Evolutionary conservation across 2,113 vertebrate genomes (phyloP).

Genomic region (Lagopus leucura): DNA sequence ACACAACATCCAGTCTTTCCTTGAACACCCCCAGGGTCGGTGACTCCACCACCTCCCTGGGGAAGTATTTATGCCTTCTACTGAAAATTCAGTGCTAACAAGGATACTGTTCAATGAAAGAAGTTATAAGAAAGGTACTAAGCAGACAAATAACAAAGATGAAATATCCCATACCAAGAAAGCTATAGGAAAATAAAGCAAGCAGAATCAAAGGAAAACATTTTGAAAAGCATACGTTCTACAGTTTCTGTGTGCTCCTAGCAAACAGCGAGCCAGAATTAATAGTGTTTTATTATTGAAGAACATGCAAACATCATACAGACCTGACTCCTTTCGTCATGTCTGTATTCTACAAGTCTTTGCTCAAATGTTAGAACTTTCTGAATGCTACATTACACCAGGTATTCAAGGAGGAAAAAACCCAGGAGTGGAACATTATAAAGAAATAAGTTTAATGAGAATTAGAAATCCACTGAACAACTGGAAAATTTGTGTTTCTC

Average conservation of each 20-base stretch:
- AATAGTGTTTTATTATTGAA: not conserved
- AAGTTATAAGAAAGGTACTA: not conserved
- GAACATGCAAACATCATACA: not conserved
- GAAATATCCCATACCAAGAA: not conserved
- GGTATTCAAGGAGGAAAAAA: not conserved
- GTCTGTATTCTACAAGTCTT: not conserved
- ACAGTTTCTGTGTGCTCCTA: not conserved
- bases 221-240: not conserved
- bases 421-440: not conserved
- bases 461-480: not conserved
- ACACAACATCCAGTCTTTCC: no score
- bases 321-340: not conserved
- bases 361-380: not conserved
- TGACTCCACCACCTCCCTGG: no score
- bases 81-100: not conserved
- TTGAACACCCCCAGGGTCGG: no score
- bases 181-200: not conserved
- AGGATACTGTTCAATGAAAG: rapidly evolving
- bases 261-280: not conserved
- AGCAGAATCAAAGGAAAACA: not conserved
- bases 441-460: not conserved
- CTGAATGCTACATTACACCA: not conserved
- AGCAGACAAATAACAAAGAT: not conserved
- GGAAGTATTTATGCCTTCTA: rapidly evolving
- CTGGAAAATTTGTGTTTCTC: not conserved